phyloP scores from a whole-genome alignment of 2,113 vertebrate genomes.

The Hydrochoerus hydrochaeris region DNA sequence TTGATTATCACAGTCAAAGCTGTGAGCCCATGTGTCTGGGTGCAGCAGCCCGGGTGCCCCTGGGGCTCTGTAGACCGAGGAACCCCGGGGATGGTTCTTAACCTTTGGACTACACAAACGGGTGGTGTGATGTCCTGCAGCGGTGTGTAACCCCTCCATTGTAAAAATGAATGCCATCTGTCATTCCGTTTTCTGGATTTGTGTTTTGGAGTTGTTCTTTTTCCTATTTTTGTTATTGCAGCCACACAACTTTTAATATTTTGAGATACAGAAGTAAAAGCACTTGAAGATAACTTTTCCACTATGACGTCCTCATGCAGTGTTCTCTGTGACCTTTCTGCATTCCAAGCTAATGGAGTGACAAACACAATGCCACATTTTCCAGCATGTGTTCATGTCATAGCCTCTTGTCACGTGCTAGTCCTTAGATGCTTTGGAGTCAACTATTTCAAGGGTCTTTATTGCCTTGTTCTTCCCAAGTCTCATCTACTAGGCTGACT shows the following conservation, averaged over 20 bases:
- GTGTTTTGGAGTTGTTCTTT: neutral
- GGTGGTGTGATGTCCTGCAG: rapidly evolving
- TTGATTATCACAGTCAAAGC: neutral
- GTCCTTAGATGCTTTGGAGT: neutral
- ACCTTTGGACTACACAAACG: neutral
- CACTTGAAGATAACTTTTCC: neutral
- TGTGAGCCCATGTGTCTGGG: neutral
- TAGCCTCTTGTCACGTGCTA: rapidly evolving
- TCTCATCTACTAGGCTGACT: neutral
- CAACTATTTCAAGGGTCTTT: neutral
- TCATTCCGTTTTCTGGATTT: neutral
- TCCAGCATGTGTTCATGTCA: neutral
- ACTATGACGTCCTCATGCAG: neutral
- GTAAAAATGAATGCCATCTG: neutral
- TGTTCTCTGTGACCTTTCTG: neutral
- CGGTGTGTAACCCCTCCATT: neutral
- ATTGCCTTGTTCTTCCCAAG: neutral
- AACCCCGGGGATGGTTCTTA: rapidly evolving
- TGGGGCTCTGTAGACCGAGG: neutral
- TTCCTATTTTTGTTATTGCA: neutral
- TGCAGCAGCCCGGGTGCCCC: rapidly evolving
- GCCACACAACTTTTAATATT: neutral
- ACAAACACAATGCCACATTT: neutral
- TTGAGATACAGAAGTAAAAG: neutral
- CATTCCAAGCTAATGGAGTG: neutral